Conservation (phyloP, 2,113 vertebrate species). For the Forbesichthys agassizii region DNA sequence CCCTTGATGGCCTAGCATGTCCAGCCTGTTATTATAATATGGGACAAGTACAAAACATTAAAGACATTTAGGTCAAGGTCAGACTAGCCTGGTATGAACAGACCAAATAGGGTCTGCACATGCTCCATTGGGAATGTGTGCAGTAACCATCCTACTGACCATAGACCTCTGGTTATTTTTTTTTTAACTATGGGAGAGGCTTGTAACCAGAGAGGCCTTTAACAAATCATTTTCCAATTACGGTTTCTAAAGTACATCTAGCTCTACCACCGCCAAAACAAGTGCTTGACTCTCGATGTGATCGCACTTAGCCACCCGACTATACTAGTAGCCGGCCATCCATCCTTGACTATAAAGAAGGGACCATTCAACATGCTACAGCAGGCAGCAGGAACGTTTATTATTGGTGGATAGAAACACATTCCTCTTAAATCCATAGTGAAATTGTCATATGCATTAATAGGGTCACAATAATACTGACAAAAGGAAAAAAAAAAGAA, state of each 20-base stretch:
- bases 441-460: conserved; percentile 54
- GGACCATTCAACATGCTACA: conserved; percentile 23
- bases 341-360: background rate
- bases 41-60: conserved; percentile 61
- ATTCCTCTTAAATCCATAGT: conserved; percentile 42
- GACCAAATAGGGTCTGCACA: too few species aligned
- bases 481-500: conserved; percentile 26
- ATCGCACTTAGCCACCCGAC: too few species aligned
- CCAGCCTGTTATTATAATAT: conserved; percentile 61
- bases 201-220: too few species aligned
- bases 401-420: conserved; percentile 70
- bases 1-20: conserved; percentile 35
- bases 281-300: too few species aligned
- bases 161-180: too few species aligned
- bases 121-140: background rate
- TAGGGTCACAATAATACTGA: conserved; percentile 55
- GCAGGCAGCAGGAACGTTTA: conserved; percentile 76
- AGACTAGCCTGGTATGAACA: conserved; percentile 2
- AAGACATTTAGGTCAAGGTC: conserved; percentile 62
- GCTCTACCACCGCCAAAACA: too few species aligned
- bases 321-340: background rate
- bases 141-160: background rate
- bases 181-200: too few species aligned
- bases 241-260: too few species aligned
- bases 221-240: too few species aligned